Evolutionary conservation across 2,797 vertebrate species (phyloP).

Genomic region (Phoeniculus purpureus): DNA sequence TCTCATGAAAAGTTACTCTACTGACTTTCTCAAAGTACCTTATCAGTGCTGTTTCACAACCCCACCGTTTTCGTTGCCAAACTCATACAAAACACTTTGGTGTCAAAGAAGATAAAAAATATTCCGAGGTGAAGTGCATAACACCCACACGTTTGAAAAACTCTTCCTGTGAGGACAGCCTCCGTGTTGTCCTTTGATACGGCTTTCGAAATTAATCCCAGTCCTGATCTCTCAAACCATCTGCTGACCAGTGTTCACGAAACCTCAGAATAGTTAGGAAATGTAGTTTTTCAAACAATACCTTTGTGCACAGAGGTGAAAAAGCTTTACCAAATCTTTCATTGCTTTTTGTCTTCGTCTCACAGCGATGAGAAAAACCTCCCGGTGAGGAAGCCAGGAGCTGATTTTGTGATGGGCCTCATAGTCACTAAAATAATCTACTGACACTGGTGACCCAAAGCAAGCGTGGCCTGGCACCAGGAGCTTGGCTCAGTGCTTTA

Average conservation of each 20-base stretch:
- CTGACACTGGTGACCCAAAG: background rate
- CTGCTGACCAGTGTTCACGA: background rate
- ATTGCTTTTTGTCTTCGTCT: background rate
- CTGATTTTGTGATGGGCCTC: background rate
- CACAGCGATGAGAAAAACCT: background rate
- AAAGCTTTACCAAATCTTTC: background rate
- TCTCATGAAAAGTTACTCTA: conserved; percentile 35
- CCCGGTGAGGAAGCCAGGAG: background rate
- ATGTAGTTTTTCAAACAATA: background rate
- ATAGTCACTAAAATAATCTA: background rate
- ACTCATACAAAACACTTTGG: conserved; percentile 13
- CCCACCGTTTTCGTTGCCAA: conserved; percentile 44
- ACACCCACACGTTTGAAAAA: background rate
- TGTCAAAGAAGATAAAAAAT: background rate
- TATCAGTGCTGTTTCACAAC: conserved; percentile 57
- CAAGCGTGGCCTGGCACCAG: background rate
- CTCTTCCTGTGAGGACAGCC: background rate
- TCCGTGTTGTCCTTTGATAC: conserved; percentile 10
- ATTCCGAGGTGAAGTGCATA: background rate
- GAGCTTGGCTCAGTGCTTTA: background rate
- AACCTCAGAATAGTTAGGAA: background rate
- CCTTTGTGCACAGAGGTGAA: background rate
- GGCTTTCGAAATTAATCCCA: conserved; percentile 22
- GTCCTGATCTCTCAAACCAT: background rate
- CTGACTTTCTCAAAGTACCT: conserved; percentile 7